Evolutionary conservation across 1,140 invertebrate genomes (phyloP).

Genomic region (Galleria mellonella): DNA sequence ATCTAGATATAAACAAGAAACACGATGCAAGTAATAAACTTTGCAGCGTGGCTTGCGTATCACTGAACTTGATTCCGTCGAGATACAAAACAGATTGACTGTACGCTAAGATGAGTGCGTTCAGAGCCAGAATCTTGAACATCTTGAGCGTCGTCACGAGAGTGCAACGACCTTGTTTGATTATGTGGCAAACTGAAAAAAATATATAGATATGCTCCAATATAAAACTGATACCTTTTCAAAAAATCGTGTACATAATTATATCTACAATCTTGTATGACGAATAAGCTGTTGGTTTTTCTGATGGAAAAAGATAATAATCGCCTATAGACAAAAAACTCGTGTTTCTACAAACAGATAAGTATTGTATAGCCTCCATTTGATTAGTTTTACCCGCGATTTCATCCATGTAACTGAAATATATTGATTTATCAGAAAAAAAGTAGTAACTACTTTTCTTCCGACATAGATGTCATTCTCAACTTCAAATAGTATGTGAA

Average conservation of each 20-base stretch:
- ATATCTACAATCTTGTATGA: not conserved
- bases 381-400: too few relatives aligned
- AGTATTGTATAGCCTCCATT: too few relatives aligned
- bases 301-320: not conserved
- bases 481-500: too few relatives aligned
- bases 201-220: not conserved
- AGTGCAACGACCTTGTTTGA: slow-evolving; percentile 99
- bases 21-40: slow-evolving; percentile 95
- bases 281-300: not conserved
- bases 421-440: too few relatives aligned
- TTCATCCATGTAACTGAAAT: too few relatives aligned
- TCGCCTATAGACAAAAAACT: too few relatives aligned
- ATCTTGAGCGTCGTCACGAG: slow-evolving; percentile 99
- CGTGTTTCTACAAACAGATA: too few relatives aligned
- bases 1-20: slow-evolving; percentile 98
- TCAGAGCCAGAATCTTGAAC: slow-evolving; percentile 99
- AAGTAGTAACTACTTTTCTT: too few relatives aligned
- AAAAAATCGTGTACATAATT: not conserved
- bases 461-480: too few relatives aligned
- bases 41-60: slow-evolving; percentile 97
- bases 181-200: slow-evolving; percentile 94
- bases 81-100: slow-evolving; percentile 98
- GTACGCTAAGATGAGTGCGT: slow-evolving; percentile 98
- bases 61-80: slow-evolving; percentile 98
- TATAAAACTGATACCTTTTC: not conserved